Evolutionary conservation across 2,113 vertebrate genomes (phyloP).

Genomic region (Regulus satrapa): DNA sequence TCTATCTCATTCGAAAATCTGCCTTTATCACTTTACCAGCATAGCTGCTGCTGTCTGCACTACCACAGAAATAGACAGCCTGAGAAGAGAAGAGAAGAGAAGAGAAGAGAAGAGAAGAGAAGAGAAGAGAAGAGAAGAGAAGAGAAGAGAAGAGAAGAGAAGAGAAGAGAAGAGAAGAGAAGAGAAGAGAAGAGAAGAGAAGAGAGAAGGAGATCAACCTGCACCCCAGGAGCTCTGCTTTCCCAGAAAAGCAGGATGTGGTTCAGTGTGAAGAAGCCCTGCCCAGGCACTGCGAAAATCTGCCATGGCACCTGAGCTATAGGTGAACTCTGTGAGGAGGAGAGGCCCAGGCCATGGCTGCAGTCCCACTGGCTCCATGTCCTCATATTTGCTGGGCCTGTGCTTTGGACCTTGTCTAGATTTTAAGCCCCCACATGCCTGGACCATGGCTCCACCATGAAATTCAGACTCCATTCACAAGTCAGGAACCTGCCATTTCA

Average conservation of each 20-base stretch:
- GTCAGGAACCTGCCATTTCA: not conserved
- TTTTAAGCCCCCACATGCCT: not conserved
- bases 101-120: too few species aligned
- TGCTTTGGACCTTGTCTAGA: not conserved
- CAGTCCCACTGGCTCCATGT: not conserved
- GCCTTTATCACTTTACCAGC: not conserved
- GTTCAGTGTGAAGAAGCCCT: not conserved
- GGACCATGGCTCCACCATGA: not conserved
- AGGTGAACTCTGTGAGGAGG: too few species aligned
- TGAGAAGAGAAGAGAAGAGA: too few species aligned
- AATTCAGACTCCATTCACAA: not conserved
- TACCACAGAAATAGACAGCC: not conserved
- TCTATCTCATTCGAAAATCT: not conserved
- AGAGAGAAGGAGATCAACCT: not conserved
- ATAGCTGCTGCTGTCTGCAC: fast-evolving
- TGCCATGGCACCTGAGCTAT: not conserved
- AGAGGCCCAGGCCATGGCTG: not conserved
- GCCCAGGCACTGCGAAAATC: too few species aligned
- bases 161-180: too few species aligned
- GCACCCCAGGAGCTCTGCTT: not conserved
- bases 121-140: too few species aligned
- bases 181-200: not conserved
- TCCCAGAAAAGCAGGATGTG: not conserved
- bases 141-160: too few species aligned
- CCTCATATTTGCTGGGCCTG: not conserved